These are phyloP conservation scores for Poeciliopsis infans DNA, from an alignment of 2,797 vertebrate species.

Conservation along the genomic window DNA sequence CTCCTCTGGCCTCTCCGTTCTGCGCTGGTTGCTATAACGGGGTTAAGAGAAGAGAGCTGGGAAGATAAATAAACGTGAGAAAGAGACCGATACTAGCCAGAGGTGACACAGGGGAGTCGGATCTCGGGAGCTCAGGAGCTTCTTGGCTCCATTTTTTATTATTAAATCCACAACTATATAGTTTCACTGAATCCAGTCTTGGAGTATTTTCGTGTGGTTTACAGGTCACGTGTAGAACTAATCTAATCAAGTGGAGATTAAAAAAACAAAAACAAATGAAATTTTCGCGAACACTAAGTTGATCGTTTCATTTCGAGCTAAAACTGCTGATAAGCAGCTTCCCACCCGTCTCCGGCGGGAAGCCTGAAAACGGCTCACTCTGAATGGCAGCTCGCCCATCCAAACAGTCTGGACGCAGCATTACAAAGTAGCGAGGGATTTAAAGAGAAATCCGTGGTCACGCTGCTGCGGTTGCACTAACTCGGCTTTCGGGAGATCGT, in stretches of 20 bases:
- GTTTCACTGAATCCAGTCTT: background rate
- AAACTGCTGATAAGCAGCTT: constrained; percentile 20
- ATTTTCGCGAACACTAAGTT: background rate
- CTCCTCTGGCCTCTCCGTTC: constrained; percentile 28
- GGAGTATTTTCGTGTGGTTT: constrained; percentile 11
- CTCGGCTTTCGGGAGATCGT: constrained; percentile 27
- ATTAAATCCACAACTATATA: background rate
- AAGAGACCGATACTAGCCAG: constrained; percentile 40
- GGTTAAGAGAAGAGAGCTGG: constrained; percentile 28
- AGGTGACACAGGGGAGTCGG: constrained; percentile 29
- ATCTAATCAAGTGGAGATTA: background rate
- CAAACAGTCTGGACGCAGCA: constrained; percentile 59
- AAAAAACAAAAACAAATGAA: background rate
- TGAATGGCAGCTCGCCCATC: constrained; percentile 44
- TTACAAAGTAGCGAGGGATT: constrained; percentile 45
- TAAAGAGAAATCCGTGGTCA: constrained; percentile 28
- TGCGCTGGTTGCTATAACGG: constrained; percentile 40
- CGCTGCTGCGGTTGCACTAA: constrained; percentile 37
- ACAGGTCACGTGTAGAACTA: constrained; percentile 14
- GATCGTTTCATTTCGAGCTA: constrained; percentile 7
- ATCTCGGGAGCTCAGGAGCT: constrained; percentile 34
- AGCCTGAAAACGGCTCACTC: constrained; percentile 24
- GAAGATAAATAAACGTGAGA: constrained; percentile 57
- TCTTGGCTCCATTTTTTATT: constrained; percentile 6
- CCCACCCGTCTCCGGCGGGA: constrained; percentile 47